Evolutionary conservation across 2,113 vertebrate genomes (phyloP).

Genomic region (Pteronura brasiliensis): DNA sequence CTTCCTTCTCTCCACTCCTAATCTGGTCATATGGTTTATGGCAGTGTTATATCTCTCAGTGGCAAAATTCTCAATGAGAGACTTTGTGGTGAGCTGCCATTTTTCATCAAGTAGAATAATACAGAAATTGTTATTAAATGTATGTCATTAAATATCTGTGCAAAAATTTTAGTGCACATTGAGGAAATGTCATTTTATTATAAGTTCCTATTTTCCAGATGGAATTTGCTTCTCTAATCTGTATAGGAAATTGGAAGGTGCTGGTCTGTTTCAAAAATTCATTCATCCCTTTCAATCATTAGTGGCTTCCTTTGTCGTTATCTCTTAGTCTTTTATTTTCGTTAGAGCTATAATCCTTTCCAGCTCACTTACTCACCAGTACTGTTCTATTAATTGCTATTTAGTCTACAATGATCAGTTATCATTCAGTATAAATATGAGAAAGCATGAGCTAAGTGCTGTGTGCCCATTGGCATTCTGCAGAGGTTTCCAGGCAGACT

Average conservation of each 20-base stretch:
- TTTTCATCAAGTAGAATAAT: not conserved
- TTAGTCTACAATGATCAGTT: not conserved
- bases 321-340: not conserved
- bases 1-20: not conserved
- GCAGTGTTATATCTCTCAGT: fast-evolving
- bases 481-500: not conserved
- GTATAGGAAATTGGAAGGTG: slow-evolving; percentile 47
- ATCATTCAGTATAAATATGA: not conserved
- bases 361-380: not conserved
- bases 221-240: slow-evolving; percentile 50
- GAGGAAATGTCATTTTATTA: slow-evolving; percentile 59
- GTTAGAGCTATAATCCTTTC: not conserved
- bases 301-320: not conserved
- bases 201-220: slow-evolving; percentile 56
- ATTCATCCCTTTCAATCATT: not conserved
- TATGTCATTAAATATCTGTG: not conserved
- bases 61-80: not conserved
- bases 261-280: slow-evolving; percentile 49
- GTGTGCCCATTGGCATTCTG: not conserved
- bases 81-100: not conserved
- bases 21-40: not conserved
- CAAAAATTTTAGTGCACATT: slow-evolving; percentile 56
- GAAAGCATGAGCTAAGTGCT: not conserved
- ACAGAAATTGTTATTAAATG: not conserved
- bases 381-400: not conserved